Conservation (phyloP, 2,797 vertebrate genomes). For the Dipus sagitta region DNA sequence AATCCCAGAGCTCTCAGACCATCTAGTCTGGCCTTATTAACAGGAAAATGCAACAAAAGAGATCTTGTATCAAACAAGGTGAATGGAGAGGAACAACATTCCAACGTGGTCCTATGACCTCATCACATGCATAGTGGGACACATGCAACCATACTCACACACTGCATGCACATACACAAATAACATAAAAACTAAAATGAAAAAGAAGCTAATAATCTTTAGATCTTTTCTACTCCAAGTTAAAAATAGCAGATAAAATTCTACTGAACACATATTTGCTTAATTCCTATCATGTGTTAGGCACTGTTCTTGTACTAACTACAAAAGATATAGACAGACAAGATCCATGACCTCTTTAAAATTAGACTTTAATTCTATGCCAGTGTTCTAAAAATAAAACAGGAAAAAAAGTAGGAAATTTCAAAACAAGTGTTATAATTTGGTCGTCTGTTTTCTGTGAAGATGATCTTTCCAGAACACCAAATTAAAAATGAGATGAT, state of each 20-base stretch:
- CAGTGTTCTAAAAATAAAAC: background rate
- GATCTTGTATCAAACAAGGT: too few species aligned
- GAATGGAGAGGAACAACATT: too few species aligned
- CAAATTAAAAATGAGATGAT: conserved; percentile 20
- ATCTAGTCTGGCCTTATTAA: too few species aligned
- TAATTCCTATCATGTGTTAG: background rate
- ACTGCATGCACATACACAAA: too few species aligned
- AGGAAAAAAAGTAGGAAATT: background rate
- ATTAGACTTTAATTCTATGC: background rate
- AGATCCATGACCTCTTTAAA: background rate
- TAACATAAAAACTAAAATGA: background rate
- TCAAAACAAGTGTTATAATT: background rate
- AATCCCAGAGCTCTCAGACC: too few species aligned
- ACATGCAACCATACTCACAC: too few species aligned
- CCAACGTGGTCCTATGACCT: too few species aligned
- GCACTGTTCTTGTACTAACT: background rate
- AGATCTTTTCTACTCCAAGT: background rate
- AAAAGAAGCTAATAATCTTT: conserved; percentile 22
- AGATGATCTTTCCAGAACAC: background rate
- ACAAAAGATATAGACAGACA: background rate
- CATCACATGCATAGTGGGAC: too few species aligned
- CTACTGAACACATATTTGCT: background rate
- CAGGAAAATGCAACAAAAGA: too few species aligned
- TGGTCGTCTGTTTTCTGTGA: background rate
- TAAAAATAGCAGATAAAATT: background rate